A percentile compares a stretch with the other conserved stretches of the same genome.
Conservation (phyloP, 2,113 vertebrate genomes). For the Clarias gariepinus region DNA sequence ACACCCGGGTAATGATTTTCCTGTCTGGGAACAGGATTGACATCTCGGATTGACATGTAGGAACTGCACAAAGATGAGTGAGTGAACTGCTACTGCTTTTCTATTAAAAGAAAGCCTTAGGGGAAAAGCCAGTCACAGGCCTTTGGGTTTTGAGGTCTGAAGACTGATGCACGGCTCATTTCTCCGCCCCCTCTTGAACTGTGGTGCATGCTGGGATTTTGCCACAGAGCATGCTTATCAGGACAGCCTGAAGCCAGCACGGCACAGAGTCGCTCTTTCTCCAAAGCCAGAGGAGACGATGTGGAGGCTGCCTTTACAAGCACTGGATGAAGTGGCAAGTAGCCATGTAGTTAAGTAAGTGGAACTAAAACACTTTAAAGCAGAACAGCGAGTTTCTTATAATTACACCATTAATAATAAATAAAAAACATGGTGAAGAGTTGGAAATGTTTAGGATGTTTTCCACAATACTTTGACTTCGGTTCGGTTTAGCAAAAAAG, state of each 20-base stretch:
- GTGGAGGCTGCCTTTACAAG: constrained; percentile 10
- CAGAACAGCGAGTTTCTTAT: constrained; percentile 35
- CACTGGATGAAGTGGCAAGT: constrained; percentile 3
- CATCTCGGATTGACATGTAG: not conserved
- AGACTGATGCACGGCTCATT: constrained; percentile 43
- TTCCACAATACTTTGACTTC: constrained; percentile 2
- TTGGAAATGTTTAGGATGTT: not conserved
- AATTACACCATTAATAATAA: constrained; percentile 27
- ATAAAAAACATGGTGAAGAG: not conserved
- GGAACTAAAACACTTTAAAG: constrained; percentile 56
- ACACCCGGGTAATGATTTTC: constrained; percentile 1
- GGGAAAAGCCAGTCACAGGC: constrained; percentile 22
- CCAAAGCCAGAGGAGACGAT: constrained; percentile 2
- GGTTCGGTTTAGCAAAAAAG: not conserved
- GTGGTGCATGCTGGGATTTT: constrained; percentile 44
- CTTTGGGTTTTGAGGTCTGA: constrained; percentile 20
- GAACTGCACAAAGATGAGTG: not conserved
- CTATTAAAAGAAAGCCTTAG: constrained; percentile 22
- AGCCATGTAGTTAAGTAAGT: constrained; percentile 38
- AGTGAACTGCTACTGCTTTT: constrained; percentile 12
- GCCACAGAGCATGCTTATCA: constrained; percentile 47
- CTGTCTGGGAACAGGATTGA: not conserved
- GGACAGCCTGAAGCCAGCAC: constrained; percentile 27
- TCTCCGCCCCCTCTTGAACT: constrained; percentile 35
- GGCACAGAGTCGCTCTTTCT: not conserved